phyloP scores from a whole-genome alignment of 2,113 vertebrate genomes.

The Podocnemis expansa region DNA sequence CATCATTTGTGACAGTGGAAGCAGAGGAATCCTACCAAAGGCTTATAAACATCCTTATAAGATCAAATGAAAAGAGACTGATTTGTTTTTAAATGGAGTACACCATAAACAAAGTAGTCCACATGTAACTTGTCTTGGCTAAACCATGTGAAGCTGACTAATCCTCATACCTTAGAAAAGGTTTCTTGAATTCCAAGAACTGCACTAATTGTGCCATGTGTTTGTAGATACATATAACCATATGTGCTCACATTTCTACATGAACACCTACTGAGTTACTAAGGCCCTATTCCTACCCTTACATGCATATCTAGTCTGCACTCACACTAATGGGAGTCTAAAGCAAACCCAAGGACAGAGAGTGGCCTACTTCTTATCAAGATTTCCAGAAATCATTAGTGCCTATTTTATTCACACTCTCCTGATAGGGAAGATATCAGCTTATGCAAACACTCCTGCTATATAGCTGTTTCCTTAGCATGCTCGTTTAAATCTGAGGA shows the following conservation, averaged over 20 bases:
- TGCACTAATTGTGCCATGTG: neutral
- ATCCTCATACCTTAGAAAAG: neutral
- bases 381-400: slow-evolving; percentile 10
- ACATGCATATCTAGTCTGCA: neutral
- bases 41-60: too few relatives aligned
- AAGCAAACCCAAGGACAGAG: neutral
- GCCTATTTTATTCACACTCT: neutral
- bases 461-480: neutral
- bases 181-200: neutral
- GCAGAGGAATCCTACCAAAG: neutral
- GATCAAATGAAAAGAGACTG: neutral
- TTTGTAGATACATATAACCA: neutral
- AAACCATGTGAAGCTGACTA: fast-evolving
- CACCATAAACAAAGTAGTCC: neutral
- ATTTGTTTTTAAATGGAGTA: neutral
- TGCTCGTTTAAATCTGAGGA: neutral
- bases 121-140: fast-evolving
- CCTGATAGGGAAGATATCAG: neutral
- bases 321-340: neutral
- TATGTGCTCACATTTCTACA: too few relatives aligned
- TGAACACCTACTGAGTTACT: too few relatives aligned
- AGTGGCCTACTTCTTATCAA: neutral
- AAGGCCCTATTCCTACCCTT: neutral
- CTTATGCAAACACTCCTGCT: neutral
- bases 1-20: neutral